Evolutionary conservation across 2,113 vertebrate species (phyloP).

Genomic region (Burhinus bistriatus): DNA sequence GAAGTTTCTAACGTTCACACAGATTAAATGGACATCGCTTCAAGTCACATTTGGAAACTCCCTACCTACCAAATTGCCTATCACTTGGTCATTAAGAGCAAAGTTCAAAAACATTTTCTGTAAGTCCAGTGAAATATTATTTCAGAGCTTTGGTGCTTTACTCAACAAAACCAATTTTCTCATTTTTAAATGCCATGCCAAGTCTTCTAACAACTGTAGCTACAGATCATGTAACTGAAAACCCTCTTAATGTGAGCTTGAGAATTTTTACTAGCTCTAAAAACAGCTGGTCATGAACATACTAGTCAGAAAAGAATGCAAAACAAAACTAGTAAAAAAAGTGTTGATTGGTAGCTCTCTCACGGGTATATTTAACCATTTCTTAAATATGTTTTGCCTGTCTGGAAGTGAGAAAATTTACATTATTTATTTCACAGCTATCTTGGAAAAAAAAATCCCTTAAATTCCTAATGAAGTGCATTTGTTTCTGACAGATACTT

Average conservation of each 20-base stretch:
- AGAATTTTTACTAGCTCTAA: constrained; percentile 67
- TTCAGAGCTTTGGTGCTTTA: constrained; percentile 44
- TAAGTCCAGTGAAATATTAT: constrained; percentile 48
- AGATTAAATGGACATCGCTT: background rate
- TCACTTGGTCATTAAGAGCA: constrained; percentile 21
- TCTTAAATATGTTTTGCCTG: constrained; percentile 9
- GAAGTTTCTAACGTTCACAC: background rate
- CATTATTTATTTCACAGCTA: constrained; percentile 39
- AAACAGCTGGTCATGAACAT: constrained; percentile 58
- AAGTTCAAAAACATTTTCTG: constrained; percentile 46
- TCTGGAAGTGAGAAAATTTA: constrained; percentile 43
- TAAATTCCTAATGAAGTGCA: background rate
- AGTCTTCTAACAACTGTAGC: constrained; percentile 60
- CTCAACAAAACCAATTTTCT: constrained; percentile 55
- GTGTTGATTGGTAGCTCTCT: constrained; percentile 60
- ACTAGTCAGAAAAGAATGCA: constrained; percentile 61
- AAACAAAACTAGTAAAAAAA: constrained; percentile 54
- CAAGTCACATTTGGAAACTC: background rate
- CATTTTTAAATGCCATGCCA: constrained; percentile 55
- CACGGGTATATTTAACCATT: constrained; percentile 57
- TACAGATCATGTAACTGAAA: constrained; percentile 64
- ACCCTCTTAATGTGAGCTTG: constrained; percentile 56
- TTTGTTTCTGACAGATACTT: constrained; percentile 1
- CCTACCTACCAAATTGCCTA: background rate
- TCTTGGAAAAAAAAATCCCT: background rate